phyloP scores from a whole-genome alignment of 1,140 invertebrate species.

The Nasonia vitripennis region DNA sequence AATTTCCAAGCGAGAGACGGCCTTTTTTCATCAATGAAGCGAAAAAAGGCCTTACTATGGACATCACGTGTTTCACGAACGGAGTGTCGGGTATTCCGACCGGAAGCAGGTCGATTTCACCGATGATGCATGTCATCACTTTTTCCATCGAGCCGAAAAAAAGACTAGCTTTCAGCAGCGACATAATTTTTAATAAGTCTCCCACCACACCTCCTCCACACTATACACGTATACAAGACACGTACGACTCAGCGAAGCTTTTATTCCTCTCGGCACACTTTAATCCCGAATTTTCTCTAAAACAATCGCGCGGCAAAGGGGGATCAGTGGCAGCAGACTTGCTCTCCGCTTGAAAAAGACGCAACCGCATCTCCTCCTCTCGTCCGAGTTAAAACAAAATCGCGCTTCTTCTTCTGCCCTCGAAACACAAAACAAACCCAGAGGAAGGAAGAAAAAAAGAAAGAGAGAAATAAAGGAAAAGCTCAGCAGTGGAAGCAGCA shows the following conservation, averaged over 20 bases:
- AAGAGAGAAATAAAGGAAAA: background rate
- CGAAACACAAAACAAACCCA: background rate
- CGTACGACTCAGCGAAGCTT: background rate
- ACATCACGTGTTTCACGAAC: background rate
- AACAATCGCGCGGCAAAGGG: background rate
- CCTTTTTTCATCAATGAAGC: background rate
- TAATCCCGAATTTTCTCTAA: background rate
- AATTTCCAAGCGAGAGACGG: too few species aligned
- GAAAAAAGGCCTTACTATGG: background rate
- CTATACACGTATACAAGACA: background rate
- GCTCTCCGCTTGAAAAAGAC: background rate
- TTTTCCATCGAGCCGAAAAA: background rate
- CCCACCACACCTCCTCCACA: background rate
- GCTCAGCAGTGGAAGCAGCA: background rate
- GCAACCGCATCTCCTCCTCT: background rate
- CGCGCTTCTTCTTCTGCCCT: background rate
- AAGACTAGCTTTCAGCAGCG: background rate
- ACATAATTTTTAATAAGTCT: constrained; percentile 17
- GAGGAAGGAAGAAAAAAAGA: background rate
- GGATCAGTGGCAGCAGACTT: background rate
- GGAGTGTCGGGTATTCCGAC: background rate
- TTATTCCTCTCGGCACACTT: background rate
- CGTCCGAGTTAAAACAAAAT: background rate
- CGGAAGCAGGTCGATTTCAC: constrained; percentile 27
- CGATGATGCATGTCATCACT: constrained; percentile 4